Evolutionary conservation across 1,140 invertebrate species (phyloP).

Genomic region (Drosophila triauraria): DNA sequence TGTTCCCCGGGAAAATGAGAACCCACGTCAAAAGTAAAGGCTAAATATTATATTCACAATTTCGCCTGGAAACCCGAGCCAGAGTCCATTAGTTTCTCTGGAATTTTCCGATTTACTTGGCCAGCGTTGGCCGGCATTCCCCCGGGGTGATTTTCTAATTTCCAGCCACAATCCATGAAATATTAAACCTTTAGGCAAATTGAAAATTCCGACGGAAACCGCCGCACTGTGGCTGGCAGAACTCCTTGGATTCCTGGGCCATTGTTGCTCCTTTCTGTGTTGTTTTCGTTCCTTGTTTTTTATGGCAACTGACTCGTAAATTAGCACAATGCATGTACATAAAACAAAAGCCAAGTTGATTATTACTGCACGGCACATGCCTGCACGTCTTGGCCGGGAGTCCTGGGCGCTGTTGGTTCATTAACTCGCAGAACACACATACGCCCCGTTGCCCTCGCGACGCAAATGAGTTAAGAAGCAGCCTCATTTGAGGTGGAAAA

Average conservation of each 20-base stretch:
- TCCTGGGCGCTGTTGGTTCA: conserved; percentile 14
- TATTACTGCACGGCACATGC: conserved; percentile 51
- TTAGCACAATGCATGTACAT: conserved; percentile 61
- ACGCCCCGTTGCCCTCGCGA: conserved; percentile 42
- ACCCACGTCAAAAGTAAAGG: conserved; percentile 5
- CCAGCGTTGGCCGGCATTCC: background rate
- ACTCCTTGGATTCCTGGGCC: conserved; percentile 5
- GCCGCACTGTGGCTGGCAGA: conserved; percentile 14
- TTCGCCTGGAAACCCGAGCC: conserved; percentile 2
- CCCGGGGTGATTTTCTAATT: conserved; percentile 22
- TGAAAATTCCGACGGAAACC: conserved; percentile 24
- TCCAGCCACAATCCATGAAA: conserved; percentile 36
- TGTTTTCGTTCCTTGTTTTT: conserved; percentile 24
- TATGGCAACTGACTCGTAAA: conserved; percentile 61
- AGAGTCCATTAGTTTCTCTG: conserved; percentile 25
- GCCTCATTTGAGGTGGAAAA: conserved; percentile 30
- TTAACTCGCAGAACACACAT: conserved; percentile 50
- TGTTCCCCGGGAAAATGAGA: background rate
- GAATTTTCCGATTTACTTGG: conserved; percentile 24
- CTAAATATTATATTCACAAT: background rate
- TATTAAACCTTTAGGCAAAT: conserved; percentile 42
- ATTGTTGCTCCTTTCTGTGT: conserved; percentile 40
- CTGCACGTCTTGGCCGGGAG: conserved; percentile 23
- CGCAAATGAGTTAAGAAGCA: conserved; percentile 27
- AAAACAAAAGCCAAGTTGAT: conserved; percentile 64